Evolutionary conservation across 2,797 vertebrate species (phyloP).

Genomic region (Australoheros facetus): DNA sequence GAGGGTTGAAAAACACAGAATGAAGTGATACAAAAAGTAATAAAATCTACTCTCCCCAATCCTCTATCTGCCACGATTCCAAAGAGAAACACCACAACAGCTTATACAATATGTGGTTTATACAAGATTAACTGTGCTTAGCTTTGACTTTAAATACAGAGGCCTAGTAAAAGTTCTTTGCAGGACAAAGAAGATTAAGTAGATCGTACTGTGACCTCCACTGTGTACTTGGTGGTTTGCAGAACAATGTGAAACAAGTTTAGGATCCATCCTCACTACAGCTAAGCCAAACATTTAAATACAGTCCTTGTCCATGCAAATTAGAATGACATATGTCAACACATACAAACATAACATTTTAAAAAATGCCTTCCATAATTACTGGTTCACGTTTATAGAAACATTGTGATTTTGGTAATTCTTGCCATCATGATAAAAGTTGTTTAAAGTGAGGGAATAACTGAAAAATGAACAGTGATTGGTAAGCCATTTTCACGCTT

Average conservation of each 20-base stretch:
- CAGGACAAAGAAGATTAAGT: background rate
- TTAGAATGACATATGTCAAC: background rate
- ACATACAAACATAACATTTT: background rate
- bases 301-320: background rate
- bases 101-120: background rate
- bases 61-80: background rate
- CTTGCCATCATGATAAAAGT: background rate
- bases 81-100: background rate
- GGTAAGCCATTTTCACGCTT: background rate
- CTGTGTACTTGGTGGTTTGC: background rate
- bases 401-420: background rate
- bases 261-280: background rate
- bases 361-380: background rate
- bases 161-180: background rate
- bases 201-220: background rate
- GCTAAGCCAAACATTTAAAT: background rate
- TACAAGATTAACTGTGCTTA: background rate
- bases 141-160: background rate
- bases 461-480: background rate
- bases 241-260: background rate
- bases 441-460: background rate
- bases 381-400: background rate
- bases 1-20: conserved; percentile 15
- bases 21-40: background rate
- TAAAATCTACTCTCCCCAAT: background rate